Base-by-base conservation (phyloP, 1,140 invertebrate species). In the Drosophila chauvacae region DNA sequence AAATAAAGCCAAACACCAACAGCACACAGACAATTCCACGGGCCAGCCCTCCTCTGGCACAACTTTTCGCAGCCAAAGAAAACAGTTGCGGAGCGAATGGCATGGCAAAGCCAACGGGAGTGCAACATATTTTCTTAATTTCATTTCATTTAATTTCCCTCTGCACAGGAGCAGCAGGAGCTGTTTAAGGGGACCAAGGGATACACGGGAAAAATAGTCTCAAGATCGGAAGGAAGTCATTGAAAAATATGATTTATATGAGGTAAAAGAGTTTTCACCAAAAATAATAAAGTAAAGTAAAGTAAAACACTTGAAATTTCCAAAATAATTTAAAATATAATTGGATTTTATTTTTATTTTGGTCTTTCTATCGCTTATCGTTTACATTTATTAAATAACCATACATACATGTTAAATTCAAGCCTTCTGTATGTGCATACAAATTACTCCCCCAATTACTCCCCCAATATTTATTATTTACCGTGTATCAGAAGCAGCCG, bases 81-180 rank as follows among this genome's bases (percentile, higher is more conserved):
- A 65, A 47, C 68, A 51, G 63, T 33, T 20, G 64, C 64, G 59
- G 14, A 48, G 58, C 58, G 41, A 55, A 59, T 55, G 51, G 33
- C 9, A 9, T 48, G 47, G 39, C 26, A 55, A 58, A 65, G 66
- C 66, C 42, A 70, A 70, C 51, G 62, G 59, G 60, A 77, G 53
- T 81, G 85, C 77, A 90, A 84, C 84, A 88, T 75, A 85, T 87
- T 87, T 87, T 87, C 84, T 77, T 87, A 88, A 88, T 88, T 90
- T 90, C 80, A 78, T 84, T 90, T 78, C 72, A 33, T 72, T 72
- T 72, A 72, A 77, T 83, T 83, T 77, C 58, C 50, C 70, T 77
- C 51, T 28, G 45, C 47, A 13, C 33, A 33, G 20, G n/a, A 41
- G 35, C 65, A 59, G 62, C 35, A 51, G 45, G 60, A 68, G 44